These are phyloP conservation scores for Macropodus opercularis DNA, from an alignment of 2,797 vertebrate genomes.

Conservation along the genomic window DNA sequence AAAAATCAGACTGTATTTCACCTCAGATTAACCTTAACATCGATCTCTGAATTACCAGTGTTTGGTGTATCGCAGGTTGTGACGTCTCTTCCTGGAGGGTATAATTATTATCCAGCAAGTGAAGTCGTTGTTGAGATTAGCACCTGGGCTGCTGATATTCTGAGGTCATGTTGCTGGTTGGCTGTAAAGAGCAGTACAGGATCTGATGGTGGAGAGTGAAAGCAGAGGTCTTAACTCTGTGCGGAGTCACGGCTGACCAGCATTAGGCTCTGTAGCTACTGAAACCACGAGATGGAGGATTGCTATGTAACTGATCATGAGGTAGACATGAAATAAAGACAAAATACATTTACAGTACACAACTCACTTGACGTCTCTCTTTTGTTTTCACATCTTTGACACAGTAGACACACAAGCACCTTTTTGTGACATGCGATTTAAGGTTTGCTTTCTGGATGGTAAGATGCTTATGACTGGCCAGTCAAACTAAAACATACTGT, in stretches of 20 bases:
- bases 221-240: conserved; percentile 60
- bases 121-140: conserved; percentile 34
- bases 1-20: conserved; percentile 61
- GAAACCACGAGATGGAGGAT: conserved; percentile 87
- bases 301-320: conserved; percentile 91
- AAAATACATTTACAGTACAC: conserved; percentile 84
- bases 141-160: conserved; percentile 47
- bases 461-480: background rate
- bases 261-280: conserved; percentile 77
- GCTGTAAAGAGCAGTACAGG: conserved; percentile 43
- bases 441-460: background rate
- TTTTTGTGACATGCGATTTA: too few species aligned
- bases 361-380: conserved; percentile 49
- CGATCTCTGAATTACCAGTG: conserved; percentile 48
- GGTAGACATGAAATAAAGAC: conserved; percentile 89
- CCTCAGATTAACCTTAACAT: conserved; percentile 49
- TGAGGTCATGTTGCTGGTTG: conserved; percentile 52
- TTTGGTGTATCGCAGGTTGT: conserved; percentile 27
- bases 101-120: conserved; percentile 28
- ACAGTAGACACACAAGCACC: background rate
- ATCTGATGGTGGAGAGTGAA: conserved; percentile 62
- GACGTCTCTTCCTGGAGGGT: conserved; percentile 40
- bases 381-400: conserved; percentile 22
- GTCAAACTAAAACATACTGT: background rate
- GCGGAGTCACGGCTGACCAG: conserved; percentile 53